Evolutionary conservation across 2,888 invertebrate species (phyloP).

Genomic region (Coronaproctus castanopsis): DNA sequence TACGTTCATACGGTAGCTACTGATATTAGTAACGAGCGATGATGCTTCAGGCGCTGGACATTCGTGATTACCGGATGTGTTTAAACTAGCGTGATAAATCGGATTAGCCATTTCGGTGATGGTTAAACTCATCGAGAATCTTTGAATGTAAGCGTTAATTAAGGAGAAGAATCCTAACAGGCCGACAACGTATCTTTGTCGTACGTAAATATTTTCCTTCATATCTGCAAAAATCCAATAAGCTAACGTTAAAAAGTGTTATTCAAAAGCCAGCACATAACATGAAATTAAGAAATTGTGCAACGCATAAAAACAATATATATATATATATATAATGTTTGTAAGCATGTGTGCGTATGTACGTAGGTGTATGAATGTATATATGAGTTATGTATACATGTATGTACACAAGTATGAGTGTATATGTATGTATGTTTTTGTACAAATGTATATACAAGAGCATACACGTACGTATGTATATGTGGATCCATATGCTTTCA

Average conservation of each 20-base stretch:
- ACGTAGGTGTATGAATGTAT: not conserved
- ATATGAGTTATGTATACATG: not conserved
- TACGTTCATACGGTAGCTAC: no score
- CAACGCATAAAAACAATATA: not conserved
- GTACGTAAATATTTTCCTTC: no score
- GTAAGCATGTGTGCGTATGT: not conserved
- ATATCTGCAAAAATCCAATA: no score
- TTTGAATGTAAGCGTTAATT: conserved; percentile 28
- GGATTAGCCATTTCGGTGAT: conserved; percentile 29
- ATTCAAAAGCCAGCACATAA: not conserved
- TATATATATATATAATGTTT: not conserved
- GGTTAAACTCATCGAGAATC: conserved; percentile 28
- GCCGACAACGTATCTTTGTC: conserved; percentile 20
- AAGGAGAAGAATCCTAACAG: conserved; percentile 28
- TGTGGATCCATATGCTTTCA: not conserved
- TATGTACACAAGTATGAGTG: not conserved
- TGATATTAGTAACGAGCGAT: no score
- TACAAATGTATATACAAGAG: not conserved
- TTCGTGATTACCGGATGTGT: not conserved
- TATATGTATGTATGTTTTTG: not conserved
- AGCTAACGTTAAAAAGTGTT: no score
- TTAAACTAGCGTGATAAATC: not conserved
- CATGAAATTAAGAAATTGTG: no score
- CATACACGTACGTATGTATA: not conserved
- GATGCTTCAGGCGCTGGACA: no score